Evolutionary conservation across 2,797 vertebrate species (phyloP).

Genomic region (Typhlichthys eigenmanni): DNA sequence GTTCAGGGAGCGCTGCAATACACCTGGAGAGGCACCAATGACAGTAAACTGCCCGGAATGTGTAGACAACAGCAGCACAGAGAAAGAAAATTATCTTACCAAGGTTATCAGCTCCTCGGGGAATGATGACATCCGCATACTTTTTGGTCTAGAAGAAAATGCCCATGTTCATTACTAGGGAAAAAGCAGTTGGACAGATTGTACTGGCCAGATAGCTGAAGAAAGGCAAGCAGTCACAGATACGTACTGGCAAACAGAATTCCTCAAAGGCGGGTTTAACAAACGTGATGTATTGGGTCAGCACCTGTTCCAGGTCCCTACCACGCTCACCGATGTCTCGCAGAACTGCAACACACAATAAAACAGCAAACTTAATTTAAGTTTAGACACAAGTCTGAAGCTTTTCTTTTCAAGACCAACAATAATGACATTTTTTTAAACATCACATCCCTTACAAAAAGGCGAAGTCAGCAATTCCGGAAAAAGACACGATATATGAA

Average conservation of each 20-base stretch:
- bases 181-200: not conserved
- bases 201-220: not conserved
- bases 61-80: not conserved
- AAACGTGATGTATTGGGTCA: constrained; percentile 95
- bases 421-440: no score
- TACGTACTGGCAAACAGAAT: constrained; percentile 96
- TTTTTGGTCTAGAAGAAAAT: constrained; percentile 88
- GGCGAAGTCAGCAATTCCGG: no score
- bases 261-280: constrained; percentile 98
- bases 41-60: not conserved
- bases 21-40: no score
- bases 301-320: constrained; percentile 91
- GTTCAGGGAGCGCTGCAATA: no score
- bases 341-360: constrained; percentile 78
- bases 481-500: no score
- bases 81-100: constrained; percentile 75
- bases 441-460: no score
- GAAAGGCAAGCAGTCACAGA: not conserved
- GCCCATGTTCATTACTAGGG: not conserved
- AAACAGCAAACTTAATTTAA: not conserved
- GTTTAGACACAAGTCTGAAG: no score
- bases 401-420: not conserved
- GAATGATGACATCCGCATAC: constrained; percentile 97
- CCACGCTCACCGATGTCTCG: constrained; percentile 92
- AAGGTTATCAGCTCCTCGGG: constrained; percentile 92